Base-by-base conservation (phyloP, 1,140 invertebrate species). In the Cephus cinctus region DNA sequence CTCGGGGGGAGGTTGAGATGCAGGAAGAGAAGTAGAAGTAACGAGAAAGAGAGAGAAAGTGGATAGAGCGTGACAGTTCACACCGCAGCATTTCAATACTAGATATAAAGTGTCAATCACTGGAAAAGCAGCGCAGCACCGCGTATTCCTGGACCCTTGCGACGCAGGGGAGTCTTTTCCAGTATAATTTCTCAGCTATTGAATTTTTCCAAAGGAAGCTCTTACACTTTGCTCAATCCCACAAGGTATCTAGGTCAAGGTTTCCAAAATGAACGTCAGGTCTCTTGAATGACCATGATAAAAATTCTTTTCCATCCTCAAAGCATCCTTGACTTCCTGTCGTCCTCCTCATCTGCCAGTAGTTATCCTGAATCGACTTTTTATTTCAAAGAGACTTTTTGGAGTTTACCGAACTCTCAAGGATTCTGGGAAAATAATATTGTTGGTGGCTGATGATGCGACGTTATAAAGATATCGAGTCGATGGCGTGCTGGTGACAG, bases 21-120 rank as follows among this genome's bases (percentile, higher is more conserved):
- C 57, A 50, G 59, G 54, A n/a, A n/a, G n/a, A n/a, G n/a, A n/a
- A n/a, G n/a, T n/a, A n/a, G n/a, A n/a, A n/a, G n/a, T n/a, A n/a
- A n/a, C n/a, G n/a, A n/a, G n/a, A n/a, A n/a, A n/a, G n/a, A n/a
- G n/a, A n/a, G n/a, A n/a, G n/a, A n/a, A n/a, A n/a, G n/a, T n/a
- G n/a, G n/a, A n/a, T n/a, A n/a, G n/a, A n/a, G n/a, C 34, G 47
- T 52, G 52, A 45, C 31, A 57, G 55, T 60, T 61, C 59, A 49
- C 52, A 59, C 62, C 51, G 57, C 50, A 51, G 56, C 57, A 49
- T 54, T 46, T 55, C 61, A 58, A 68, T 67, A 62, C 61, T 62
- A 55, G 61, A 57, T 63, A 71, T 64, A 72, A 70, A 72, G 70
- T 71, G 69, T 73, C 72, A 73, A 73, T 73, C 71, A 73, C 60